phyloP scores from a whole-genome alignment of 2,113 vertebrate species.

The Oryctolagus cuniculus region mOryCun1.1 NC_091438.1:147712501-147713000 shows the following conservation, averaged over 20 bases:
- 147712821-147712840: neutral
- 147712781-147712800: neutral
- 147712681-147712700: conserved; percentile 40
- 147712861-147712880: neutral
- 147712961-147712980: accelerated
- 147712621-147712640: neutral
- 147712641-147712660: conserved; percentile 48
- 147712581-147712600: neutral
- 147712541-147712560: neutral
- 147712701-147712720: conserved; percentile 72
- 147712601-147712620: neutral
- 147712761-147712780: conserved; percentile 29
- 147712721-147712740: conserved; percentile 54
- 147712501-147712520: neutral
- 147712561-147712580: neutral
- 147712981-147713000: neutral
- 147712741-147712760: conserved; percentile 25
- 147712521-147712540: conserved; percentile 1
- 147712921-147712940: neutral
- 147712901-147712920: neutral
- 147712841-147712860: neutral
- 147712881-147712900: neutral
- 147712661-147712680: neutral
- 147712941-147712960: neutral
- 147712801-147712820: neutral